phyloP scores from a whole-genome alignment of 2,888 invertebrate genomes.

The Coremacera marginata region DNA sequence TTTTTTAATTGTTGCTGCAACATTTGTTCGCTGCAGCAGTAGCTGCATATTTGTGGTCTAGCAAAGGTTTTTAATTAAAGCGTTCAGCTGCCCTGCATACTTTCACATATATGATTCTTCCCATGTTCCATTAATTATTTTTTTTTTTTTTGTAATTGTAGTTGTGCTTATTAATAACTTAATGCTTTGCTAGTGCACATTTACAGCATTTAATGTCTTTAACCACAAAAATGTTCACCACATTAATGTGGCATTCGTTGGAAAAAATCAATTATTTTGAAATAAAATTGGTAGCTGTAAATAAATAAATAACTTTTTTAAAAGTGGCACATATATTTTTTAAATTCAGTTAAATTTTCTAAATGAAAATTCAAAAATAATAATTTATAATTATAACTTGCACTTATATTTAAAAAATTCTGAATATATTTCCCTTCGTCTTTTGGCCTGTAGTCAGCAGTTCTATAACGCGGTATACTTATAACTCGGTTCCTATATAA shows the following conservation, averaged over 20 bases:
- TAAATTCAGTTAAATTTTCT: no score
- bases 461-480: no score
- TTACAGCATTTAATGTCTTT: slow-evolving; percentile 33
- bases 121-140: background rate
- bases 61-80: background rate
- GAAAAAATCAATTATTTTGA: background rate
- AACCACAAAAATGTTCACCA: slow-evolving; percentile 29
- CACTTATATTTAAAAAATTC: no score
- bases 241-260: background rate
- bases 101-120: no score
- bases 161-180: background rate
- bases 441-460: no score
- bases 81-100: background rate
- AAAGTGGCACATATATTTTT: background rate
- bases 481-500: no score
- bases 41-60: slow-evolving; percentile 28
- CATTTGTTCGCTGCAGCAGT: background rate
- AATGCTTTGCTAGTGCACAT: slow-evolving; percentile 5
- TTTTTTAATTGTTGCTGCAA: background rate
- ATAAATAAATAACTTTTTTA: no score
- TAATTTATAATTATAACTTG: no score
- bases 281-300: background rate
- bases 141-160: slow-evolving; percentile 12
- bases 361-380: background rate
- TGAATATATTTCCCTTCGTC: no score